phyloP scores from a whole-genome alignment of 53 echinoderm and acorn worm genomes.

The Echinarachnius parma region DNA sequence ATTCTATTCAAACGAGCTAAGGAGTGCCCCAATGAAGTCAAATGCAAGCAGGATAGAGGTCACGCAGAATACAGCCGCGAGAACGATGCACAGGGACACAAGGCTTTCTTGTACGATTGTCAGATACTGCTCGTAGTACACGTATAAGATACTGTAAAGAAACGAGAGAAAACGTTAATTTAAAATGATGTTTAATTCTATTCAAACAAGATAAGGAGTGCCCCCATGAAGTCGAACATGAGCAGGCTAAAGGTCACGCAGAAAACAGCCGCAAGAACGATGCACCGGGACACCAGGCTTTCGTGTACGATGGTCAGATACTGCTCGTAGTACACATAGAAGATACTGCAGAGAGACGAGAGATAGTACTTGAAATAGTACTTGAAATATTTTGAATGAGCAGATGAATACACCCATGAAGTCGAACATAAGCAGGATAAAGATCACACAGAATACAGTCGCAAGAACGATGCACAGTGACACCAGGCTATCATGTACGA shows the following conservation, averaged over 20 bases:
- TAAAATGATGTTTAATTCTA: too few relatives aligned
- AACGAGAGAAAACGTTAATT: too few relatives aligned
- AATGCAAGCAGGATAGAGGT: constrained; percentile 82
- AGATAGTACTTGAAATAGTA: too few relatives aligned
- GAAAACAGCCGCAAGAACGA: constrained; percentile 80
- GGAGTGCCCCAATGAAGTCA: constrained; percentile 76
- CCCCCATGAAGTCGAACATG: constrained; percentile 76
- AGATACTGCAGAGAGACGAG: constrained; percentile 54
- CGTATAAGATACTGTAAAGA: constrained; percentile 80
- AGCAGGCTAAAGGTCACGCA: constrained; percentile 78
- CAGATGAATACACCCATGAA: constrained; percentile 78
- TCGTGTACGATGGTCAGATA: constrained; percentile 76
- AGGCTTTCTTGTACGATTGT: constrained; percentile 66
- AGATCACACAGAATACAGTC: constrained; percentile 84
- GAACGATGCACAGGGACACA: constrained; percentile 68
- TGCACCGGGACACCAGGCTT: constrained; percentile 63
- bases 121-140: constrained; percentile 95
- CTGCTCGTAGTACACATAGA: constrained; percentile 98
- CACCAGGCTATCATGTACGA: constrained; percentile 55
- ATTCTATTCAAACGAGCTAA: too few relatives aligned
- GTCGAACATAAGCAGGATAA: constrained; percentile 78
- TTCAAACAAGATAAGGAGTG: constrained; percentile 84
- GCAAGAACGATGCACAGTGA: constrained; percentile 74
- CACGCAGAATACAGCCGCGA: constrained; percentile 81
- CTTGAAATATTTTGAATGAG: too few relatives aligned